Conservation (phyloP, 1,140 invertebrate genomes). For the Wiebesia pumilae region DNA sequence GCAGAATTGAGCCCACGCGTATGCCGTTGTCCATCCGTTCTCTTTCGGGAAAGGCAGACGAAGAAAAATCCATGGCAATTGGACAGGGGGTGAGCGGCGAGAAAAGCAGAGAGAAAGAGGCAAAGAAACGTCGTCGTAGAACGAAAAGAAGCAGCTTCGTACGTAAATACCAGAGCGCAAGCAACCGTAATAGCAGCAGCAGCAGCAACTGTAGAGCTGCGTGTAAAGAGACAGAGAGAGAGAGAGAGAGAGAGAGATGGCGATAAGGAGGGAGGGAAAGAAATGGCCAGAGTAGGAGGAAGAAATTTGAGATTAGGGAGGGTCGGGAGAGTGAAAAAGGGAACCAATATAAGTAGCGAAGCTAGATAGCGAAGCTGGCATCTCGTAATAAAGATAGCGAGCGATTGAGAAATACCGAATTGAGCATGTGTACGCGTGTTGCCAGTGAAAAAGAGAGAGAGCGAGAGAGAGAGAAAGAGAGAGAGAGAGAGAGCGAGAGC, state of each 20-base stretch:
- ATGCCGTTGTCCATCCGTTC: background rate
- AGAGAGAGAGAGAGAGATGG: background rate
- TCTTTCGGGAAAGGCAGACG: background rate
- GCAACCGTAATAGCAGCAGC: background rate
- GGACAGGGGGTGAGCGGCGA: background rate
- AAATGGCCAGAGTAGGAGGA: background rate
- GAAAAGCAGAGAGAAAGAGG: background rate
- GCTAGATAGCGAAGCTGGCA: background rate
- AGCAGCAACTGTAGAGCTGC: background rate
- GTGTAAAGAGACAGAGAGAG: background rate
- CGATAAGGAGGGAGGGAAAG: background rate
- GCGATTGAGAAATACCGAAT: slow-evolving; percentile 32
- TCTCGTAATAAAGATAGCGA: slow-evolving; percentile 46
- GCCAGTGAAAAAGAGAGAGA: background rate
- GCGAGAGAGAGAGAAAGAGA: background rate
- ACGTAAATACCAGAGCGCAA: background rate
- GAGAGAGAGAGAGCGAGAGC: background rate
- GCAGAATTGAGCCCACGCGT: background rate
- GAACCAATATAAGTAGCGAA: background rate
- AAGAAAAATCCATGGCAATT: background rate
- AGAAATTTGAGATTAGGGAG: too few relatives aligned
- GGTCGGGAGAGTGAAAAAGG: background rate
- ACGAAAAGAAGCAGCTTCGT: background rate
- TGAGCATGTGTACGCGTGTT: background rate
- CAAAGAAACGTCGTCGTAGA: background rate